Evolutionary conservation across 2,113 vertebrate genomes (phyloP).

Genomic region (Oenanthe oenanthe): DNA sequence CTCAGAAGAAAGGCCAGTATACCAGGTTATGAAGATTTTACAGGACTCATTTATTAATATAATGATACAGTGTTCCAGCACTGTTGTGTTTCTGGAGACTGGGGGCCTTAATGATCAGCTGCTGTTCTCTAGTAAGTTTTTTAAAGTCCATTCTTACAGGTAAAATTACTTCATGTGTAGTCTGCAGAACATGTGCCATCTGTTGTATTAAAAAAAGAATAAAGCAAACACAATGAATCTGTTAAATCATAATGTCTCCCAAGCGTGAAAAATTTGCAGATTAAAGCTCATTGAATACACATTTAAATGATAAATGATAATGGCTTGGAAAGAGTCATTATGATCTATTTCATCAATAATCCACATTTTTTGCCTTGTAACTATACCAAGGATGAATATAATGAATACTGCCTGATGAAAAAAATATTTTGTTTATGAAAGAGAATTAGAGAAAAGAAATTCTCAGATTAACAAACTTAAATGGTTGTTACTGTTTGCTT

Average conservation of each 20-base stretch:
- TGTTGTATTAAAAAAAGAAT: conserved; percentile 32
- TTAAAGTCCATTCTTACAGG: background rate
- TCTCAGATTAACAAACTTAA: conserved; percentile 47
- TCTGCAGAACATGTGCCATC: background rate
- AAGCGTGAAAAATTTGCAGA: conserved; percentile 72
- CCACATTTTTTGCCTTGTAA: conserved; percentile 53
- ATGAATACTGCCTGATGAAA: conserved; percentile 48
- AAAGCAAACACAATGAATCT: conserved; percentile 72
- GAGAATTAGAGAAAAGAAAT: conserved; percentile 48
- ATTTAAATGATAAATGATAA: conserved; percentile 73
- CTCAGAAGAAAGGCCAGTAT: background rate
- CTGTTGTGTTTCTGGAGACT: background rate
- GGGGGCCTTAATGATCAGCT: background rate
- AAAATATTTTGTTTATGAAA: conserved; percentile 58
- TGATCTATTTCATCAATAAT: conserved; percentile 73
- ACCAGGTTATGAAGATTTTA: background rate
- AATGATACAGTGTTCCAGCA: fast-evolving
- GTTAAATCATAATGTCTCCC: conserved; percentile 64
- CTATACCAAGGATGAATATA: conserved; percentile 49
- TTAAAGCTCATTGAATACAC: conserved; percentile 74
- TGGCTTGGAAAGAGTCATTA: conserved; percentile 63
- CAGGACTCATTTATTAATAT: background rate
- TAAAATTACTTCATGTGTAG: background rate
- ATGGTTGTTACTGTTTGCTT: conserved; percentile 42
- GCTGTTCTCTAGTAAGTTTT: background rate